A percentile compares a stretch with the other conserved stretches of the same genome.
These are phyloP conservation scores for Caracal caracal DNA, from an alignment of 2,113 vertebrate species.

Conservation along the genomic window DNA sequence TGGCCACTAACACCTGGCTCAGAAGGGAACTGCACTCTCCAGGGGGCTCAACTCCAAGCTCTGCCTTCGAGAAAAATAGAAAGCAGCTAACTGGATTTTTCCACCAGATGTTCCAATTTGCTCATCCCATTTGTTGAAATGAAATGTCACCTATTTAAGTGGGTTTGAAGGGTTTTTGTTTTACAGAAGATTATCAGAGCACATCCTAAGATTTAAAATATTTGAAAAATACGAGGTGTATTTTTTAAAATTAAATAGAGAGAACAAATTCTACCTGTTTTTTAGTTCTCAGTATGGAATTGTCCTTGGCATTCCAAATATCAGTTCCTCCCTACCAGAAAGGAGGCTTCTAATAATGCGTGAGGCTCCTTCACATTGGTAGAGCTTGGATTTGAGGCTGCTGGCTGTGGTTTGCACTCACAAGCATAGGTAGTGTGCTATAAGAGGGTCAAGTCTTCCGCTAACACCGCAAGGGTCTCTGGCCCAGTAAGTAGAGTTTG, in stretches of 20 bases:
- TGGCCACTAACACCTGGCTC: fast-evolving
- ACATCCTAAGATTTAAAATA: constrained; percentile 37
- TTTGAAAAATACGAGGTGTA: constrained; percentile 19
- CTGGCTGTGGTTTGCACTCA: too few relatives aligned
- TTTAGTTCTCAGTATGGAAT: background rate
- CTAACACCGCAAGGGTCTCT: background rate
- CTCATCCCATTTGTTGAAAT: background rate
- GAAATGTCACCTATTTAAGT: constrained; percentile 12
- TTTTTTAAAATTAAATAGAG: constrained; percentile 35
- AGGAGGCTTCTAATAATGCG: constrained; percentile 15
- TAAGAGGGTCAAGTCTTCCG: background rate
- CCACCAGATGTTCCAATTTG: background rate
- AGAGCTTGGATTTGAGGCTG: background rate
- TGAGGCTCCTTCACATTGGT: background rate
- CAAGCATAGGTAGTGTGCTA: background rate
- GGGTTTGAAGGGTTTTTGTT: constrained; percentile 10
- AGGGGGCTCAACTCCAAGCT: background rate
- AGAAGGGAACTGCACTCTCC: background rate
- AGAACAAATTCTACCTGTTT: constrained; percentile 13
- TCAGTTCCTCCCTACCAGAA: background rate
- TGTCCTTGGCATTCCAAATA: constrained; percentile 51
- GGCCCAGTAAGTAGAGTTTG: background rate
- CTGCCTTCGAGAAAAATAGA: background rate
- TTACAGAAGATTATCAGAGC: constrained; percentile 19
- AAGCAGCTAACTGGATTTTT: background rate